Base-by-base conservation (phyloP, 2,797 vertebrate species). In the Ptychadena robeensis region DNA sequence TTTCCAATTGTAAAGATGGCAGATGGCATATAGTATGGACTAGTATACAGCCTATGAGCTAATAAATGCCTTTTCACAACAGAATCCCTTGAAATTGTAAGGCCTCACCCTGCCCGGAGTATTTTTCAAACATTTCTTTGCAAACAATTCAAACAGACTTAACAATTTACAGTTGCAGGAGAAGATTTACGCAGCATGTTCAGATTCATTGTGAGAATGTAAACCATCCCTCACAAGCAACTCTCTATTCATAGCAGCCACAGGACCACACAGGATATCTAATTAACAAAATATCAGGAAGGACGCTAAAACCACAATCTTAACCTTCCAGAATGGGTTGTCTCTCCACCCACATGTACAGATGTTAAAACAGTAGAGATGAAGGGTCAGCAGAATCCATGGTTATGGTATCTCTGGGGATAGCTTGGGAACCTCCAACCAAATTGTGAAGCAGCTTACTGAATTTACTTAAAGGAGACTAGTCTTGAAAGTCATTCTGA, bases 221-320 rank as follows among this genome's bases (percentile, higher is more conserved):
- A 80, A 72, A 72, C 57, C 35, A 65, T 80, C 28, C 72, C 57
- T 65, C 69, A 70, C 48, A 40, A 66, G 35, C 27, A 53, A 15
- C 32, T 27, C 4, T 80, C 67, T 70, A 40, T 63, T 63, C 37
- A 63, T 71, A 44, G 59, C 68, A 31, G 68, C 18, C 57, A 34
- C 68, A n/a, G 79, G 64, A 61, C 80, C 80, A 82, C 72, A 82
- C 80, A 82, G 74, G 80, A 82, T 75, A 74, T 40, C 63, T 59
- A 75, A 82, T 68, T 57, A 82, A 75, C 32, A 82, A 67, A 81
- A 82, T 81, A 68, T 82, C 64, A 82, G 80, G 71, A 82, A 82
- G 44, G 72, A 82, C 27, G 71, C 40, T 28, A 63, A 82, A 81
- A 68, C 80, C 72, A 75, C 80, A 75, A 32, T 68, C 37, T 30